These are phyloP conservation scores for Herpetotheres cachinnans DNA, from an alignment of 2,113 vertebrate species.

Conservation along the genomic window DNA sequence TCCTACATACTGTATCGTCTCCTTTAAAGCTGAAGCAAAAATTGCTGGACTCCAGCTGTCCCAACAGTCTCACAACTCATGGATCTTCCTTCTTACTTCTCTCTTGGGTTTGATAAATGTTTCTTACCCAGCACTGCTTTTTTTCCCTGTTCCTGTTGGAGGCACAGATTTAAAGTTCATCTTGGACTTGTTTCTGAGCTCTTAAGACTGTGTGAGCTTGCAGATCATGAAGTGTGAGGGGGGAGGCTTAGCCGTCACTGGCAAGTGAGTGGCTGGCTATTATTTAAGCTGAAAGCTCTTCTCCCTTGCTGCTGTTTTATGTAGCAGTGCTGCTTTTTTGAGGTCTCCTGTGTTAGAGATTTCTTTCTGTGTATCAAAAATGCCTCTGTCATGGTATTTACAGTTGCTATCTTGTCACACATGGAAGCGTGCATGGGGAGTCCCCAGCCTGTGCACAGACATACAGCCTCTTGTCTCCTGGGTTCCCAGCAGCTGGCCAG, in stretches of 20 bases:
- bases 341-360: neutral
- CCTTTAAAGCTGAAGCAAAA: neutral
- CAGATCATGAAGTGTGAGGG: neutral
- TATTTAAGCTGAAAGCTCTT: neutral
- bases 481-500: neutral
- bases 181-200: neutral
- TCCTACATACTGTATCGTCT: neutral
- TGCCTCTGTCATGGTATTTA: neutral
- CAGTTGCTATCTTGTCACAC: neutral
- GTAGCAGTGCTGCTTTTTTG: neutral
- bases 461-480: neutral
- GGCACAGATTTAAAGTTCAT: neutral
- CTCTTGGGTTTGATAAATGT: neutral
- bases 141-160: neutral
- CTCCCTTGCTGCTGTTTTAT: neutral
- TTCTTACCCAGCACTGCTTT: neutral
- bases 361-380: neutral
- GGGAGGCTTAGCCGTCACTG: neutral
- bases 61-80: neutral
- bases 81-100: neutral
- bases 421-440: rapidly evolving
- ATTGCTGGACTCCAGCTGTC: neutral
- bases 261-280: neutral
- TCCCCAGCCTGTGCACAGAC: neutral
- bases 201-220: neutral